Conservation (phyloP, 92 coral and sea anemone genomes). For the Desmophyllum pertusum region DNA sequence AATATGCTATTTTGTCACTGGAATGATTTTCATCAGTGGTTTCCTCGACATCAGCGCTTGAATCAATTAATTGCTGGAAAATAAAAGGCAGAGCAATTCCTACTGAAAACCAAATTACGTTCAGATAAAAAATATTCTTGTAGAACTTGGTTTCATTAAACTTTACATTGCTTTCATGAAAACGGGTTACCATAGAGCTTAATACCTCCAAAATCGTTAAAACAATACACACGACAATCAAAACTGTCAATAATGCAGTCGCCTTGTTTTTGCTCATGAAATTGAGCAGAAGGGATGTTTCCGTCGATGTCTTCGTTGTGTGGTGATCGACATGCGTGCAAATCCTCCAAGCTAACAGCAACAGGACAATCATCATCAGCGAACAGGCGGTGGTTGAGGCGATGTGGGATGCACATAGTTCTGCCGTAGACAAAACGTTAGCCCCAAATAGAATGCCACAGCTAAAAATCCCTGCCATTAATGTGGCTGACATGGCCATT, state of each 20-base stretch:
- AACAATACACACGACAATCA: too few relatives aligned
- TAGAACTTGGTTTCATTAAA: not conserved
- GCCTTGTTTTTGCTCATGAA: not conserved
- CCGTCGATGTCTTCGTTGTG: too few relatives aligned
- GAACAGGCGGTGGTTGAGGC: not conserved
- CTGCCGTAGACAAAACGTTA: not conserved
- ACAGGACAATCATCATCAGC: not conserved
- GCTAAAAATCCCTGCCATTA: not conserved
- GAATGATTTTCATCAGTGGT: too few relatives aligned
- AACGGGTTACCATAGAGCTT: too few relatives aligned
- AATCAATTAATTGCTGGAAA: not conserved
- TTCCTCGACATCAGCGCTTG: too few relatives aligned
- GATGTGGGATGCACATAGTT: not conserved
- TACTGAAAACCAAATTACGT: not conserved
- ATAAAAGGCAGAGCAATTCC: not conserved
- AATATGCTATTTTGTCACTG: too few relatives aligned
- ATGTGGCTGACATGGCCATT: not conserved
- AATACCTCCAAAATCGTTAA: too few relatives aligned
- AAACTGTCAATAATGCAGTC: not conserved
- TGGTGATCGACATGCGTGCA: not conserved
- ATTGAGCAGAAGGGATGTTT: not conserved
- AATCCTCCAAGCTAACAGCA: not conserved
- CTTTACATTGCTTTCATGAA: too few relatives aligned
- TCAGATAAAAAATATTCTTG: not conserved
- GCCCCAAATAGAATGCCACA: not conserved